A percentile compares a stretch with the other conserved stretches of the same genome.
phyloP scores from a whole-genome alignment of 2,888 invertebrate species.

The Teleogryllus oceanicus region DNA sequence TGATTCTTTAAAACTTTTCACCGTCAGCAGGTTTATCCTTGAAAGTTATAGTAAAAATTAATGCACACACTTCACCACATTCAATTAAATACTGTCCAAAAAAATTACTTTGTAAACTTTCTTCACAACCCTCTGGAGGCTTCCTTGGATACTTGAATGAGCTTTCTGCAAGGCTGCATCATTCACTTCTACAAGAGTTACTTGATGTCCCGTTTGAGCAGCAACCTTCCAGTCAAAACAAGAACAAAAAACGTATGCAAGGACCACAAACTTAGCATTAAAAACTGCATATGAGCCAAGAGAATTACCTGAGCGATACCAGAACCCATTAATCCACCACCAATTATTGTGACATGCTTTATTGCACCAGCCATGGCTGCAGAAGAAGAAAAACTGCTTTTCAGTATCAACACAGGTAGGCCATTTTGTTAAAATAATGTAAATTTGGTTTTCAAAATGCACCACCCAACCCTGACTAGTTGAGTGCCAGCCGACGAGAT shows the following conservation, averaged over 20 bases:
- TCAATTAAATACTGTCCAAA: neutral
- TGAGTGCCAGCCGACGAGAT: too few species aligned
- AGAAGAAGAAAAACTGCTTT: constrained; percentile 47
- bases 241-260: neutral
- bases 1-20: constrained; percentile 62
- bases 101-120: constrained; percentile 59
- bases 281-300: neutral
- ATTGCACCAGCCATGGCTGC: constrained; percentile 51
- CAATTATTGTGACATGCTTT: constrained; percentile 78
- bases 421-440: constrained; percentile 39
- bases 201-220: constrained; percentile 78
- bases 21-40: constrained; percentile 61
- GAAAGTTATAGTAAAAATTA: constrained; percentile 25
- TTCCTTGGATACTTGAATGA: constrained; percentile 63
- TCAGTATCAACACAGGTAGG: constrained; percentile 43
- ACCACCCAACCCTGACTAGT: too few species aligned
- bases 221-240: constrained; percentile 59
- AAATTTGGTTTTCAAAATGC: neutral
- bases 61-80: neutral
- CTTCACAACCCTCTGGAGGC: constrained; percentile 72
- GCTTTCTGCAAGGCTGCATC: constrained; percentile 70
- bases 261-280: neutral
- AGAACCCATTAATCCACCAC: constrained; percentile 84
- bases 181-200: constrained; percentile 75
- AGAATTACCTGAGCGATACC: constrained; percentile 80